These are phyloP conservation scores for Takifugu flavidus DNA, from an alignment of 2,113 vertebrate genomes.

Conservation along the genomic window DNA sequence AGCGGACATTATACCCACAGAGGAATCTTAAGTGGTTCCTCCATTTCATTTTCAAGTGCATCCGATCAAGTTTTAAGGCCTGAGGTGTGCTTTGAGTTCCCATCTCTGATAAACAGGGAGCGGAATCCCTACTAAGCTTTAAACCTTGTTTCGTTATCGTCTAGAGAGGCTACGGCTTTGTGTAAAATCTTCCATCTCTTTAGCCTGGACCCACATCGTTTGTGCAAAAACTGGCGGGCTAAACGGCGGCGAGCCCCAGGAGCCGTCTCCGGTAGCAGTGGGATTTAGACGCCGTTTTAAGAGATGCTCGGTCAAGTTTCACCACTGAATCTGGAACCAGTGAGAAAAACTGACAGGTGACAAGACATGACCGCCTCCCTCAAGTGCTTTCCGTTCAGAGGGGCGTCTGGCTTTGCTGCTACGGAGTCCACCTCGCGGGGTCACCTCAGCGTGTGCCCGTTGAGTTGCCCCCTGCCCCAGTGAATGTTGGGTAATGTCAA, in stretches of 20 bases:
- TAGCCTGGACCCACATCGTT: constrained; percentile 21
- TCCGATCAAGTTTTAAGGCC: constrained; percentile 69
- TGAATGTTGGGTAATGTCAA: constrained; percentile 88
- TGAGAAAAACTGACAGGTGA: constrained; percentile 14
- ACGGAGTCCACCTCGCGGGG: constrained; percentile 9
- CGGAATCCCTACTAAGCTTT: constrained; percentile 11
- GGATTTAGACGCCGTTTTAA: constrained; percentile 24
- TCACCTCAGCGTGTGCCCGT: constrained; percentile 87
- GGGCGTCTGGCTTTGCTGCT: constrained; percentile 21
- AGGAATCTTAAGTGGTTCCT: constrained; percentile 49
- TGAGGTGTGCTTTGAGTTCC: constrained; percentile 69
- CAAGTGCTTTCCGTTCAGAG: constrained; percentile 43
- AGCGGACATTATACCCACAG: constrained; percentile 44
- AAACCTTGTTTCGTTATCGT: constrained; percentile 23
- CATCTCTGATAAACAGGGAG: constrained; percentile 34
- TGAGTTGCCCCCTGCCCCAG: constrained; percentile 88
- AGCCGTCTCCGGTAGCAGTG: constrained; percentile 22
- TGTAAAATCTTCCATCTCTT: constrained; percentile 20
- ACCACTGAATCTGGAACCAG: constrained; percentile 13
- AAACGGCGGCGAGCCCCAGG: constrained; percentile 23
- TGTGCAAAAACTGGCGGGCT: constrained; percentile 5
- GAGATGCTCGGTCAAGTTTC: constrained; percentile 21
- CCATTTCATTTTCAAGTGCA: constrained; percentile 60
- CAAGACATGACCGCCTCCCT: constrained; percentile 21
- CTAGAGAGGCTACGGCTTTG: constrained; percentile 48